Conservation (phyloP, 2,888 invertebrate species). For the Chrysodeixis includens region DNA sequence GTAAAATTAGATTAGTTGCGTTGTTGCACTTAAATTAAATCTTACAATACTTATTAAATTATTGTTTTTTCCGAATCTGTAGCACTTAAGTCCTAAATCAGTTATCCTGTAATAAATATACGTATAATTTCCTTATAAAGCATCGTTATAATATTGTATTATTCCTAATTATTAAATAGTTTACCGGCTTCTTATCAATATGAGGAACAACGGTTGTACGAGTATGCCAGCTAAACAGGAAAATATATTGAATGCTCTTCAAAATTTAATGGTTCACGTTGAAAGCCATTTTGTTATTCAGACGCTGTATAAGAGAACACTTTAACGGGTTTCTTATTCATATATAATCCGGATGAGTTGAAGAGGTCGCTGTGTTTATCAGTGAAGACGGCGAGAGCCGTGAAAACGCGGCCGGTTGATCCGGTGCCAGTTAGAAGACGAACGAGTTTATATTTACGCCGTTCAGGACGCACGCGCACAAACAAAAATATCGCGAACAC, state of each 20-base stretch:
- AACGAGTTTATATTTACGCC: background rate
- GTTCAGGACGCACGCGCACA: slow-evolving; percentile 12
- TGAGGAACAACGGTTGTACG: background rate
- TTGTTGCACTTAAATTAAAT: background rate
- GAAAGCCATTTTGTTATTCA: slow-evolving; percentile 40
- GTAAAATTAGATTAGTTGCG: background rate
- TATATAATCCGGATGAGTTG: slow-evolving; percentile 45
- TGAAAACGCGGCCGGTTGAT: slow-evolving; percentile 44
- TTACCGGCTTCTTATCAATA: slow-evolving; percentile 12
- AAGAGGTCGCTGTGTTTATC: slow-evolving; percentile 27
- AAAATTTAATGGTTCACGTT: slow-evolving; percentile 34
- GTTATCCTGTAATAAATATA: background rate
- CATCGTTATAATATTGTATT: background rate
- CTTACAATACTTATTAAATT: background rate
- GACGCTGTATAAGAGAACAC: slow-evolving; percentile 35
- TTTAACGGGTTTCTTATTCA: slow-evolving; percentile 49
- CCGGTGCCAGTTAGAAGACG: background rate
- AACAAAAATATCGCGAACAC: background rate
- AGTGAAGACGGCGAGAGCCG: slow-evolving; percentile 32
- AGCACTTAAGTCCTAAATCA: background rate
- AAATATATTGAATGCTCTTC: slow-evolving; percentile 16
- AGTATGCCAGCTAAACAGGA: slow-evolving; percentile 18
- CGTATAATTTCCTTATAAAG: background rate
- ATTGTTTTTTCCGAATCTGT: background rate
- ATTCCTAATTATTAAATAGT: background rate